A percentile compares a stretch with the other conserved stretches of the same genome.
Conservation (phyloP, 2,797 vertebrate species). For the Cuniculus paca region DNA sequence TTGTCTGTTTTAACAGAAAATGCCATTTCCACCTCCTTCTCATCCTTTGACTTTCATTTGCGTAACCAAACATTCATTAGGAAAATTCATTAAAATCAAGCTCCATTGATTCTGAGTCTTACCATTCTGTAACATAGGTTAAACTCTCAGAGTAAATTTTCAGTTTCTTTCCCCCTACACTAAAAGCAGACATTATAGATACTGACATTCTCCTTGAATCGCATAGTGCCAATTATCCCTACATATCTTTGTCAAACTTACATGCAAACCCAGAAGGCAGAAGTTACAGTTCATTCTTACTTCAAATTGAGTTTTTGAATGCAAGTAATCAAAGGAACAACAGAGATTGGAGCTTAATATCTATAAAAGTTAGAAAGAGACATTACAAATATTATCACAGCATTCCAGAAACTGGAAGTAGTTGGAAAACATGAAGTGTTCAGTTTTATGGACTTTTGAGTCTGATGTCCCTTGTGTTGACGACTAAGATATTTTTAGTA, state of each 20-base stretch:
- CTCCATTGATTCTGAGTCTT: background rate
- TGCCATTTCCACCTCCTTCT: background rate
- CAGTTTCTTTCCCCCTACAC: background rate
- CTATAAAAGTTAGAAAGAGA: background rate
- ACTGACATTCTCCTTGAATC: background rate
- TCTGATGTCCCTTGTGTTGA: background rate
- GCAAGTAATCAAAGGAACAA: background rate
- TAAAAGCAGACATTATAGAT: background rate
- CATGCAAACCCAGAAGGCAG: background rate
- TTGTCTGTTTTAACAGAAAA: conserved; percentile 41
- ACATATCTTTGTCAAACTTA: background rate
- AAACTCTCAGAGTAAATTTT: background rate
- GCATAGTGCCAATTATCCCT: background rate
- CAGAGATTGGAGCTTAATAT: background rate
- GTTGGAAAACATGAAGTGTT: background rate
- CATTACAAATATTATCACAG: background rate
- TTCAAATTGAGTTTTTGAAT: background rate
- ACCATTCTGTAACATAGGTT: background rate
- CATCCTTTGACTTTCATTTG: background rate
- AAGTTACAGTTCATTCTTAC: background rate
- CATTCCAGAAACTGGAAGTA: background rate
- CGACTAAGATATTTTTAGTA: background rate
- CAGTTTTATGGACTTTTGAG: background rate
- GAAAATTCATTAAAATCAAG: background rate
- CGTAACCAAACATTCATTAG: conserved; percentile 18